Percentiles rank a stretch among this genome's conserved stretches.
Evolutionary conservation across 2,797 vertebrate species (phyloP).

Genomic region (Pangasius krempfi): DNA sequence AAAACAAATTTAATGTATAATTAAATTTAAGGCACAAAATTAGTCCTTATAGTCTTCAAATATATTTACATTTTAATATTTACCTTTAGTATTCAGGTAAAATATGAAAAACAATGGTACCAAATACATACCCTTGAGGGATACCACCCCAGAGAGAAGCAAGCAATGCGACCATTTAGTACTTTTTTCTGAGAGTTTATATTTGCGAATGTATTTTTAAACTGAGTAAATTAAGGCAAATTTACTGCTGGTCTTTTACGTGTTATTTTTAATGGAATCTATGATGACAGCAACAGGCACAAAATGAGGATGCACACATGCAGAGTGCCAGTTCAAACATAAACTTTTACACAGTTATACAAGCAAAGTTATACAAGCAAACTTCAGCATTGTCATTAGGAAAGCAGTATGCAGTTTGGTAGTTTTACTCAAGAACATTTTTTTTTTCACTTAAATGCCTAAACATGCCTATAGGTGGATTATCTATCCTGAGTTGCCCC

Average conservation of each 20-base stretch:
- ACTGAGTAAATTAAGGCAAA: background rate
- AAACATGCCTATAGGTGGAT: background rate
- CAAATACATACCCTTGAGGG: background rate
- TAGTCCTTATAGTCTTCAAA: background rate
- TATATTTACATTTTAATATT: too few relatives aligned
- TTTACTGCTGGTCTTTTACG: background rate
- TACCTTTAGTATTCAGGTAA: background rate
- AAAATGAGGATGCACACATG: background rate
- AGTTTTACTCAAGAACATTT: background rate
- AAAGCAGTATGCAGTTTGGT: background rate
- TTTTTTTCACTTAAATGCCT: background rate
- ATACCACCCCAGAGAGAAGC: background rate
- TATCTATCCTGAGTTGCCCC: background rate
- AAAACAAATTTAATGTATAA: background rate
- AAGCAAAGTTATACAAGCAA: background rate
- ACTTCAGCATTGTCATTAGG: background rate
- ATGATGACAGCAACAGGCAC: background rate
- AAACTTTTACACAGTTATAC: background rate
- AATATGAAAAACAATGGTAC: background rate
- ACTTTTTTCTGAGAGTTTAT: background rate
- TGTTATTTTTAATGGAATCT: background rate
- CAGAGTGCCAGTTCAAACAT: background rate
- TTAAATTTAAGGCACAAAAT: background rate
- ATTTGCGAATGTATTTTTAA: background rate
- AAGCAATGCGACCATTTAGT: too few relatives aligned